Percentiles rank a stretch among this genome's conserved stretches.
phyloP scores from a whole-genome alignment of 2,888 invertebrate species.

The Thymelicus sylvestris region DNA sequence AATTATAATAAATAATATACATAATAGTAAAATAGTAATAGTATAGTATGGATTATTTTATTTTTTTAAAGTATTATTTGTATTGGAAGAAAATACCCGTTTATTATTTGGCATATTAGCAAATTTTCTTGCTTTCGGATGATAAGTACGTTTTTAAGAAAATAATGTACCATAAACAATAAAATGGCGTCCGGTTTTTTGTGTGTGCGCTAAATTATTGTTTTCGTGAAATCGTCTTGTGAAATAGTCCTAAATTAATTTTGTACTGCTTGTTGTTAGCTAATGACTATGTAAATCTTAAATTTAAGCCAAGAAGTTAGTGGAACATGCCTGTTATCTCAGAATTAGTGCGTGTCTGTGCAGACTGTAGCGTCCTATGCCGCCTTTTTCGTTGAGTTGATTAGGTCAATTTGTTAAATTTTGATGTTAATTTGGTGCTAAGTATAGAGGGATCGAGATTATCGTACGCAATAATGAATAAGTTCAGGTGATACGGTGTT shows the following conservation, averaged over 20 bases:
- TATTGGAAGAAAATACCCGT: too few relatives aligned
- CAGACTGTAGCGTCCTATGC: conserved; percentile 75
- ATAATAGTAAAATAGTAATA: too few relatives aligned
- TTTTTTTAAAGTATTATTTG: too few relatives aligned
- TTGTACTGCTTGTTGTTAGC: conserved; percentile 26
- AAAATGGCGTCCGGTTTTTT: conserved; percentile 84
- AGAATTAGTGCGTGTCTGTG: conserved; percentile 73
- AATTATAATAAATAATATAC: too few relatives aligned
- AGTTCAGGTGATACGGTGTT: conserved; percentile 49
- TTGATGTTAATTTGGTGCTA: conserved; percentile 10
- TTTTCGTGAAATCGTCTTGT: conserved; percentile 66
- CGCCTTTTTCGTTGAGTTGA: conserved; percentile 73
- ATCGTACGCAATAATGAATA: conserved; percentile 52
- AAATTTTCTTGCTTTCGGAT: conserved; percentile 3
- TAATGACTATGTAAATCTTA: conserved; percentile 34
- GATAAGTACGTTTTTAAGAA: conserved; percentile 33
- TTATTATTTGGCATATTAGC: not conserved
- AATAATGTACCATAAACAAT: conserved; percentile 75
- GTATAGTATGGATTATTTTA: too few relatives aligned
- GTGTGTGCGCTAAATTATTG: conserved; percentile 82
- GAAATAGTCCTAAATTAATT: conserved; percentile 49
- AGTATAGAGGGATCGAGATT: conserved; percentile 13
- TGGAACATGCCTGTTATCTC: conserved; percentile 47
- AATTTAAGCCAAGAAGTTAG: conserved; percentile 48
- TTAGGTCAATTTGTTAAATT: conserved; percentile 61